Evolutionary conservation across 2,888 invertebrate species (phyloP), one percentile per base, ranked within the genome.

Genomic region (Heliconius erato): DNA sequence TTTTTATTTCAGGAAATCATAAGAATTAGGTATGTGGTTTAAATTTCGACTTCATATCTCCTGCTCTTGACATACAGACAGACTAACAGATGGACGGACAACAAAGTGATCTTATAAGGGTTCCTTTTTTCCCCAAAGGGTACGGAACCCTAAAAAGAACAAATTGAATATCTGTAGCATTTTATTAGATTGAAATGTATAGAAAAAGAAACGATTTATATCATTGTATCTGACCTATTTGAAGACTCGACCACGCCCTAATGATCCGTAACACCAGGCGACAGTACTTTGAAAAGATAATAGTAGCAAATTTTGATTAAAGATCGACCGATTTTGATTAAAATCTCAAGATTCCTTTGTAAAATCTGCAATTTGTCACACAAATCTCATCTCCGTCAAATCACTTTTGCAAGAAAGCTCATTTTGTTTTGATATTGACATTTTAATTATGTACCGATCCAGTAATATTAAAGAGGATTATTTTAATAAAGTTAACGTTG

Each of bases 241-340:
- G 28, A 16, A 67, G 16, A 67, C 67, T 28, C 28, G 7, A 1
- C 67, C 28, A 67, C 14, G 14, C 67, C 28, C 0, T 40, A 7
- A 26, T 40, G n/a, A 69, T 12, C 11, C 2, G 23, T 40, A 44
- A 16, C 6, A 12, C 5, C 28, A 28, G 19, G 28, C 28, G 67
- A 67, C 40, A 71, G 40, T 4, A n/a, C n/a, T 40, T 40, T 35
- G 2, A 26, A 78, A 49, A 67, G 16, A 72, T 72, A 44, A 44
- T 26, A 12, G 9, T 26, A 32, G 28, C 12, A 28, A 28, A 23
- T 78, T 40, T 68, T 68, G 65, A 78, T 78, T 78, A 68, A 78
- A 78, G 19, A 68, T 63, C 63, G 63, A 76, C 16, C 76, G 59
- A 11, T 78, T 49, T 49, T 68, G 28, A 78, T 68, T 49, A 67